Evolutionary conservation across 2,888 invertebrate genomes (phyloP).

Genomic region (Lepidocyrtoides sp.): DNA sequence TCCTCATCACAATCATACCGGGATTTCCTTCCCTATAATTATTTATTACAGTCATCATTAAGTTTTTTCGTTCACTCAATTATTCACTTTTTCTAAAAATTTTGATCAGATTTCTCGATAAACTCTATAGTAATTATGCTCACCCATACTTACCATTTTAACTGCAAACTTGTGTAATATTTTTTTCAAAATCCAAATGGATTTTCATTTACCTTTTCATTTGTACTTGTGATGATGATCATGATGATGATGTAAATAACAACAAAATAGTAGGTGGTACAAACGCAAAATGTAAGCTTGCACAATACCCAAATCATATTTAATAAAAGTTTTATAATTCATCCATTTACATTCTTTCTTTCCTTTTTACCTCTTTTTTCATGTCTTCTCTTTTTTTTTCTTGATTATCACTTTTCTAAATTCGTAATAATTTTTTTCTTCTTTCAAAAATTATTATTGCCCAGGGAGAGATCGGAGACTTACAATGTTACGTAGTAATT

Average conservation of each 20-base stretch:
- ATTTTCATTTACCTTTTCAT: too few relatives aligned
- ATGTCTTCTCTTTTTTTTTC: slow-evolving; percentile 8
- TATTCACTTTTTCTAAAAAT: neutral
- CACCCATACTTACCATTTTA: neutral
- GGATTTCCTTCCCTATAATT: neutral
- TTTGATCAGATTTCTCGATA: neutral
- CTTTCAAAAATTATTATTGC: neutral
- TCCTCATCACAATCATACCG: neutral
- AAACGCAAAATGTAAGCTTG: neutral
- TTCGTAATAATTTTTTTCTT: neutral
- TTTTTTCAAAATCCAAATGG: too few relatives aligned
- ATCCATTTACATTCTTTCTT: slow-evolving; percentile 42
- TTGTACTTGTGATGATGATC: too few relatives aligned
- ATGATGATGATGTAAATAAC: neutral
- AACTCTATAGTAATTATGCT: too few relatives aligned
- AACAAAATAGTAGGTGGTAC: neutral
- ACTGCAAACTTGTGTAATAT: too few relatives aligned
- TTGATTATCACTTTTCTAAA: slow-evolving; percentile 28
- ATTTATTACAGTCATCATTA: neutral
- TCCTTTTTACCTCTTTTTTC: neutral
- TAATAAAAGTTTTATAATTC: slow-evolving; percentile 5
- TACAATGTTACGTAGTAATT: neutral
- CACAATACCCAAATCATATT: neutral
- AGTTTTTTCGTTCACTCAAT: neutral
- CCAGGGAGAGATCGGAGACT: neutral